Conservation (phyloP, 2,113 vertebrate genomes). For the Hystrix cristata region DNA sequence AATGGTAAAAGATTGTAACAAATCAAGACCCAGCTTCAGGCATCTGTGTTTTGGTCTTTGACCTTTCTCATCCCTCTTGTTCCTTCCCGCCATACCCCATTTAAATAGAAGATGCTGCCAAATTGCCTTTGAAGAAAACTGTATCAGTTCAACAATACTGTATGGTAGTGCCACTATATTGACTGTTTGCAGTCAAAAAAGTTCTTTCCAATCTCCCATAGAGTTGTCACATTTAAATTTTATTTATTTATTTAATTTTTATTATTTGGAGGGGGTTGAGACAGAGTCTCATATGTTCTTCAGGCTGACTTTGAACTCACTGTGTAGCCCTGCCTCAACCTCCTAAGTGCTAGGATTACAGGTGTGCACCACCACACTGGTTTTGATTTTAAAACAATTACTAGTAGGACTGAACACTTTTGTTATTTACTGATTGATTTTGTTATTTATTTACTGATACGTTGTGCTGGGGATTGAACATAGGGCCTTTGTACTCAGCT, state of each 20-base stretch:
- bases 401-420: neutral
- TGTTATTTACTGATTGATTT: neutral
- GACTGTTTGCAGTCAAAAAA: neutral
- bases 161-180: neutral
- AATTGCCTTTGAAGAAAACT: neutral
- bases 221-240: neutral
- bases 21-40: neutral
- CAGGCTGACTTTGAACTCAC: neutral
- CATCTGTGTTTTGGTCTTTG: neutral
- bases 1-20: neutral
- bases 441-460: neutral
- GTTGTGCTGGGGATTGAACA: neutral
- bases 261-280: neutral
- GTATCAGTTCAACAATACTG: neutral
- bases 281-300: neutral
- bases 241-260: neutral
- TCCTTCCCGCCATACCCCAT: rapidly evolving
- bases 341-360: neutral
- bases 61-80: neutral
- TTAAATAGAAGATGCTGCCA: neutral
- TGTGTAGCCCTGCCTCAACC: neutral
- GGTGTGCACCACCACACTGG: neutral
- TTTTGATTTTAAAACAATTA: neutral
- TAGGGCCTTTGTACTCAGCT: neutral
- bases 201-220: neutral